Evolutionary conservation across 2,113 vertebrate genomes (phyloP).

Genomic region (Melanocharis versteri): DNA sequence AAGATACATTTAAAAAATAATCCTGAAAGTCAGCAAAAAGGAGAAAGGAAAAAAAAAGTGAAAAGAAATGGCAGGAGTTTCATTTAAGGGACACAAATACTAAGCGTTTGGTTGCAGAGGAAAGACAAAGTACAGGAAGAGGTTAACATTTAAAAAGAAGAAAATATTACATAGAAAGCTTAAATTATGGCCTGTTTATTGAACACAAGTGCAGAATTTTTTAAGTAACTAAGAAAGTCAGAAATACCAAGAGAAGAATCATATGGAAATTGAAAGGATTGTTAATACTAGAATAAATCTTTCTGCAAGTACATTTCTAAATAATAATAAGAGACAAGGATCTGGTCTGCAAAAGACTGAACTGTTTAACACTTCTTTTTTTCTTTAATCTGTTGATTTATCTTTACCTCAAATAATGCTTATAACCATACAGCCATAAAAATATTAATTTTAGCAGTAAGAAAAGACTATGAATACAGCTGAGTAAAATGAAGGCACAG

Average conservation of each 20-base stretch:
- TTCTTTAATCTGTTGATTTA: background rate
- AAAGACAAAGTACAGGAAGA: background rate
- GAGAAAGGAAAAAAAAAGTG: background rate
- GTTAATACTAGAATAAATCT: background rate
- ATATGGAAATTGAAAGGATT: background rate
- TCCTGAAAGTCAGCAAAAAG: background rate
- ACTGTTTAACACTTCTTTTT: background rate
- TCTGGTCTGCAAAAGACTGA: background rate
- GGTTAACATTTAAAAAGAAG: background rate
- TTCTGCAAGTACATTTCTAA: background rate
- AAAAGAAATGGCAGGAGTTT: background rate
- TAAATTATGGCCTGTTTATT: background rate
- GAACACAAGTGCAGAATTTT: background rate
- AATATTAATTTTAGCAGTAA: background rate
- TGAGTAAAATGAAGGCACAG: background rate
- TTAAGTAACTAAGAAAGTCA: background rate
- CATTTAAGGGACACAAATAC: background rate
- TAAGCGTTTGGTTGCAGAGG: background rate
- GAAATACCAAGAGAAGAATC: background rate
- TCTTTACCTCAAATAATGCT: background rate
- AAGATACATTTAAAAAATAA: background rate
- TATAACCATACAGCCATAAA: background rate
- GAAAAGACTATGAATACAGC: background rate
- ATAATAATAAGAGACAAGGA: background rate
- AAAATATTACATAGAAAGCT: background rate